Base-by-base conservation (phyloP, 2,113 vertebrate genomes). In the Otus sunia region DNA sequence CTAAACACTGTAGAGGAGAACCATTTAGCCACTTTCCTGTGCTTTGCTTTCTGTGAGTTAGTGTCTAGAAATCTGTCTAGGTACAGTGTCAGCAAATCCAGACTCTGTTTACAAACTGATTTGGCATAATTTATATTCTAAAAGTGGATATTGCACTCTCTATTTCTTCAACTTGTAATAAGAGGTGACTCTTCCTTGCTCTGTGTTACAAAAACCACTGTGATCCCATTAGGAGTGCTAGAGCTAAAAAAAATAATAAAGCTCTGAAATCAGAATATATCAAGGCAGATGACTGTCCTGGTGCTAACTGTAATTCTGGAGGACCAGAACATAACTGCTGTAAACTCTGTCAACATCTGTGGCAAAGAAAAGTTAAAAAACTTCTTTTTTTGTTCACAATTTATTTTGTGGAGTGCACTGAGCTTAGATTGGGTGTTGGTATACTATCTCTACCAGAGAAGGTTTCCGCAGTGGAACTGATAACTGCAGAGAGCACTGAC, bases 321-420 rank as follows among this genome's bases (percentile, higher is more conserved):
- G 34, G 26, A 36, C 50, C 9, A 59, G 59, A 87, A 71, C 5
- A 26, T 41, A 50, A 37, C 9, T 67, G 58, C 34, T 75, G 30
- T 64, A n/a, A 79, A 69, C 9, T 52, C 8, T 20, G 50, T 77
- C 12, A 67, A 62, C 45, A 55, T 80, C 30, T 81, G 3, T 58
- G 30, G 27, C 34, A 80, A 82, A 71, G 9, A 27, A 37, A 91
- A 72, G 9, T 78, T 20, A 37, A 39, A 84, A 47, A n/a, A n/a
- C 17, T 36, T 50, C 2, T 19, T 17, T 41, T 2, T 43, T 43
- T 74, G 15, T 63, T 56, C 0, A 0, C 14, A 41, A 0, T 63
- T 77, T 58, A 25, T 78, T 83, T 72, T 80, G 9, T 56, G 30
- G 18, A 43, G 12, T 68, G 10, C 17, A 7, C 23, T 78, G 16